Evolutionary conservation across 2,113 vertebrate species (phyloP).

Genomic region (Festucalex cinctus): DNA sequence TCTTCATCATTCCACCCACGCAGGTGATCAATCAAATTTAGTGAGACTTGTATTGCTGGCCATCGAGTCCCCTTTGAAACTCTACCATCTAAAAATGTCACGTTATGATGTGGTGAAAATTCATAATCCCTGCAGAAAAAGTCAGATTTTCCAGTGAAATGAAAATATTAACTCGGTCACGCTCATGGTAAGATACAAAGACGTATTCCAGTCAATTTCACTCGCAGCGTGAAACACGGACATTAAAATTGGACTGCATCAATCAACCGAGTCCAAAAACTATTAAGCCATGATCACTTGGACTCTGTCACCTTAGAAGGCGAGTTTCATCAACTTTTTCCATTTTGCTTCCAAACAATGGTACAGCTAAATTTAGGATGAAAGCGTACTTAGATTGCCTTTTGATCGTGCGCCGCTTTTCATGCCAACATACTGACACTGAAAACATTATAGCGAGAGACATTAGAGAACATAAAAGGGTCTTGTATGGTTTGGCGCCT

Average conservation of each 20-base stretch:
- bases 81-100: not conserved
- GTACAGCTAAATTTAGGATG: conserved; percentile 19
- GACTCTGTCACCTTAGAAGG: conserved; percentile 50
- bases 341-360: conserved; percentile 9
- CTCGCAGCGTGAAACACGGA: conserved; percentile 46
- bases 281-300: conserved; percentile 41
- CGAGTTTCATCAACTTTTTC: conserved; percentile 36
- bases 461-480: conserved; percentile 28
- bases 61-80: not conserved
- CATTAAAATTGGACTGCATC: conserved; percentile 54
- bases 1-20: conserved; percentile 38
- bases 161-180: conserved; percentile 37
- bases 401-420: conserved; percentile 8
- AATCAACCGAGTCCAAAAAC: conserved; percentile 52
- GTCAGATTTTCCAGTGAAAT: conserved; percentile 12
- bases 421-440: conserved; percentile 27
- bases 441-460: conserved; percentile 16
- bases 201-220: conserved; percentile 58
- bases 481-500: conserved; percentile 27
- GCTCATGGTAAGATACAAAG: conserved; percentile 30
- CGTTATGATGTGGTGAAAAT: not conserved
- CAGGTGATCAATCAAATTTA: conserved; percentile 43
- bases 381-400: conserved; percentile 4
- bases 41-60: not conserved
- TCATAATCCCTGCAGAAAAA: conserved; percentile 11